A percentile compares a stretch with the other conserved stretches of the same genome.
Conservation (phyloP, 2,888 invertebrate species). For the Tanytarsus gracilentus region DNA sequence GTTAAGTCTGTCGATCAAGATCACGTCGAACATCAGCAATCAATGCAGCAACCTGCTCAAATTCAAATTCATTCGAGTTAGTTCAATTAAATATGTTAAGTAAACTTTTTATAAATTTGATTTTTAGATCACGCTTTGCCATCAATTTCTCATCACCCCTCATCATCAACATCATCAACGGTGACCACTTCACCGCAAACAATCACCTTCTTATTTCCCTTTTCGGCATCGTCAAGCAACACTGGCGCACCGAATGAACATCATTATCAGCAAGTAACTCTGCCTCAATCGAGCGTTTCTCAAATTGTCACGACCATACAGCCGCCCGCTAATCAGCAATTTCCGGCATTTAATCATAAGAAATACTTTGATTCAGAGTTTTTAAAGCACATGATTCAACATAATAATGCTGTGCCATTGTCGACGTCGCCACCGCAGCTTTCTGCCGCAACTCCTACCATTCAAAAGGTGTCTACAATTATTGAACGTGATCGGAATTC, state of each 20-base stretch:
- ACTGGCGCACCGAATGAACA: conserved; percentile 1
- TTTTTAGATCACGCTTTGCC: conserved; percentile 24
- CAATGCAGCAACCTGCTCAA: neutral
- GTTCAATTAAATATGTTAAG: neutral
- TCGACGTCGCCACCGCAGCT: too few relatives aligned
- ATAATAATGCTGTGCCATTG: too few relatives aligned
- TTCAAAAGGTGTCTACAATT: neutral
- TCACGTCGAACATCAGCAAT: neutral
- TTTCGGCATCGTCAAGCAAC: neutral
- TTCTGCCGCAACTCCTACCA: neutral
- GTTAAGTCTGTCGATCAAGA: conserved; percentile 24
- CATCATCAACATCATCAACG: neutral
- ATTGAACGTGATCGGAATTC: conserved; percentile 9
- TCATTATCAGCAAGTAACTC: conserved; percentile 20
- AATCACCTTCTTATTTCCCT: conserved; percentile 26
- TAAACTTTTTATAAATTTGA: neutral
- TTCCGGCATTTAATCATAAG: conserved; percentile 12
- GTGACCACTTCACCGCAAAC: conserved; percentile 17
- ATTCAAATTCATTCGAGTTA: conserved; percentile 26
- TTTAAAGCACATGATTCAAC: conserved; percentile 25
- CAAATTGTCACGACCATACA: conserved; percentile 16
- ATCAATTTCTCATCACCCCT: conserved; percentile 2
- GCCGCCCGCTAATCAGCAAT: conserved; percentile 11
- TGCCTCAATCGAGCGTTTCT: conserved; percentile 18
- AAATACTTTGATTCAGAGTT: conserved; percentile 24